These are phyloP conservation scores for Agrochola lota DNA, from an alignment of 2,888 invertebrate genomes.

Conservation along the genomic window DNA sequence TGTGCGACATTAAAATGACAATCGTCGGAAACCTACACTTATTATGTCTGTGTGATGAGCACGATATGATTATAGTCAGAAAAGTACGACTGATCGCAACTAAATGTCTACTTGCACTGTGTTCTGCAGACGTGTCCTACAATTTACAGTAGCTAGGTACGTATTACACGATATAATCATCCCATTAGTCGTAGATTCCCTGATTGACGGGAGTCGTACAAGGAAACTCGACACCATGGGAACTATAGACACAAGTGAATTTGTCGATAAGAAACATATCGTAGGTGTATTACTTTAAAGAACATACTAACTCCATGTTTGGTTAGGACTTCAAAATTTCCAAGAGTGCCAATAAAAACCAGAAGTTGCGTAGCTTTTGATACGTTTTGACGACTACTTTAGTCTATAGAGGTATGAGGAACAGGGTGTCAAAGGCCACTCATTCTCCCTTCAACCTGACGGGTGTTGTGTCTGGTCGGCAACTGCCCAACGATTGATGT, in stretches of 20 bases:
- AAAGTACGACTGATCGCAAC: neutral
- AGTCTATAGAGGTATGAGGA: too few species aligned
- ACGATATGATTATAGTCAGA: conserved; percentile 19
- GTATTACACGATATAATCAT: neutral
- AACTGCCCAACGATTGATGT: too few species aligned
- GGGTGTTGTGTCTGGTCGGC: too few species aligned
- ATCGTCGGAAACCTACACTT: conserved; percentile 22
- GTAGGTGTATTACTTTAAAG: neutral
- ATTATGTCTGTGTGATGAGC: conserved; percentile 16
- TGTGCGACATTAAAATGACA: conserved; percentile 32
- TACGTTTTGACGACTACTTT: neutral
- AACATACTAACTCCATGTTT: neutral
- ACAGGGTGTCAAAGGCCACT: too few species aligned
- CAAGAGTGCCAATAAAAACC: neutral
- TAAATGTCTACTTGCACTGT: conserved; percentile 1
- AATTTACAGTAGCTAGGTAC: neutral
- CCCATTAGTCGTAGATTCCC: conserved; percentile 8
- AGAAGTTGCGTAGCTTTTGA: neutral
- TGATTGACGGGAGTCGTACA: neutral
- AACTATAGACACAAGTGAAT: neutral
- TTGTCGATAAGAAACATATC: neutral
- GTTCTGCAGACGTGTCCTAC: conserved; percentile 3
- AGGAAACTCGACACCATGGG: neutral
- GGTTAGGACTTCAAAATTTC: neutral
- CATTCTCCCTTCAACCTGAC: too few species aligned